Conservation (phyloP, 2,113 vertebrate species). For the Vireo altiloquus region DNA sequence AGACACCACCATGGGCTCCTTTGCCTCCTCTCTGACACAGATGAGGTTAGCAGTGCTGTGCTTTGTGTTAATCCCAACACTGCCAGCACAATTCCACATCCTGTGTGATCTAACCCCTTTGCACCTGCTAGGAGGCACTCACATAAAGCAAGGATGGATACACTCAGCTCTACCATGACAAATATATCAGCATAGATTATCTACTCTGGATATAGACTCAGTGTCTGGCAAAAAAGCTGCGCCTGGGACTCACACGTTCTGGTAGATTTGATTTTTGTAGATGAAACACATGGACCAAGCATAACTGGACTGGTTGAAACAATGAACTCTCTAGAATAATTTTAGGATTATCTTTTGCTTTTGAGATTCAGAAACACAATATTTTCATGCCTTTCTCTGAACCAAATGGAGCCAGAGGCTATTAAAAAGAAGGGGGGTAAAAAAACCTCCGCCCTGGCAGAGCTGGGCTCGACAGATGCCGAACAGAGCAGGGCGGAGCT, state of each 20-base stretch:
- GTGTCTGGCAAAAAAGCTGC: not conserved
- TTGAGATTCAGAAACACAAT: not conserved
- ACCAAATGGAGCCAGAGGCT: not conserved
- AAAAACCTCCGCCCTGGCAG: not conserved
- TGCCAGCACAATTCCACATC: not conserved
- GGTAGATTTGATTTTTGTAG: not conserved
- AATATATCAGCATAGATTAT: too few relatives aligned
- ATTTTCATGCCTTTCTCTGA: not conserved
- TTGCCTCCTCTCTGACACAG: not conserved
- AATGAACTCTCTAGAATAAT: not conserved
- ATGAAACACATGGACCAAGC: not conserved
- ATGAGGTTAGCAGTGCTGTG: not conserved
- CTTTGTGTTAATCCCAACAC: not conserved
- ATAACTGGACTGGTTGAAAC: not conserved
- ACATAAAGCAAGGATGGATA: not conserved
- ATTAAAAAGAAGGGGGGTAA: not conserved
- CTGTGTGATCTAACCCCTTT: not conserved
- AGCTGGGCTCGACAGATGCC: not conserved
- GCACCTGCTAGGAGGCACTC: not conserved
- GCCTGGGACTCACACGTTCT: not conserved
- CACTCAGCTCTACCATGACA: not conserved
- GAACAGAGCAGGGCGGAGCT: not conserved
- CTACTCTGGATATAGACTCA: not conserved
- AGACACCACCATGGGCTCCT: not conserved
- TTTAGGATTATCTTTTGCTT: not conserved